Conservation (phyloP, 2,113 vertebrate genomes). For the Petrocephalus microphthalmus region DNA sequence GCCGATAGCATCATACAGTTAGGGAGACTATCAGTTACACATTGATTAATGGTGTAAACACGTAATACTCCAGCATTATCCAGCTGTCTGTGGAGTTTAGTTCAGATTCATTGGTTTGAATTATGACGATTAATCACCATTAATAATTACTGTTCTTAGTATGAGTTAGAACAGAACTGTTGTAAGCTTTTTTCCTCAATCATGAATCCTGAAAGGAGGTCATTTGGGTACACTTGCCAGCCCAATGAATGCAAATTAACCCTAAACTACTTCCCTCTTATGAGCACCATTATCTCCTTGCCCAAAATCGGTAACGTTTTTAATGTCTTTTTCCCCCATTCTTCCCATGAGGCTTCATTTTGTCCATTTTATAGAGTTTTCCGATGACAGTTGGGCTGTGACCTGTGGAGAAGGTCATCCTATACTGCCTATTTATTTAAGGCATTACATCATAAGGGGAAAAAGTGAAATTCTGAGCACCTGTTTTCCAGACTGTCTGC, state of each 20-base stretch:
- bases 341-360: background rate
- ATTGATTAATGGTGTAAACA: background rate
- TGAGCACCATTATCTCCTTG: background rate
- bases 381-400: background rate
- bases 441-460: background rate
- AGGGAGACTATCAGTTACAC: background rate
- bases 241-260: background rate
- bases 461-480: background rate
- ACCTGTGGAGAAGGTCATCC: background rate
- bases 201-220: background rate
- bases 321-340: background rate
- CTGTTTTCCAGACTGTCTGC: background rate
- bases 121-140: background rate
- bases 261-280: background rate
- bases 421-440: background rate
- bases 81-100: background rate
- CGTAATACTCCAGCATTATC: background rate
- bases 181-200: background rate
- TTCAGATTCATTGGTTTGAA: background rate
- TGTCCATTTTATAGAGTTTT: background rate
- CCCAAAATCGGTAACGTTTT: background rate
- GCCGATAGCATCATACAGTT: background rate
- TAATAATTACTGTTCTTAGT: background rate
- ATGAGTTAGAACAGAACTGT: background rate
- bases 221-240: background rate